Base-by-base conservation (phyloP, 2,113 vertebrate genomes). In the Acinonyx jubatus region DNA sequence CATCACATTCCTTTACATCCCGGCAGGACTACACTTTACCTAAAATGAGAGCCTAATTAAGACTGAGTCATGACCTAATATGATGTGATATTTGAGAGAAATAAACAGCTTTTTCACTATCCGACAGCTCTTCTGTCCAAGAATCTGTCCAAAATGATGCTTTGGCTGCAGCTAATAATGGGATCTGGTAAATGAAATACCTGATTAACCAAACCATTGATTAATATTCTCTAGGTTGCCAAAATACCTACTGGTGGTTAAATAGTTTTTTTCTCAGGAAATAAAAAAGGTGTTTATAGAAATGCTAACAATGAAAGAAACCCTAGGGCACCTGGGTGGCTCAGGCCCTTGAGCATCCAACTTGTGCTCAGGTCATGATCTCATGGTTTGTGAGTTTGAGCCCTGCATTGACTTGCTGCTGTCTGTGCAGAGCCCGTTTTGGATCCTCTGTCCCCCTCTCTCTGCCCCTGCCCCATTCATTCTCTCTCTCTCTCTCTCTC, bases 51-150 rank as follows among this genome's bases (percentile, higher is more conserved):
- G 38, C 21, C 89, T 85, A 82, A 89, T 57, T 36, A 92, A 95
- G 69, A 73, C 33, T 16, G 79, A 71, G n/a, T n/a, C 68, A 27
- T 68, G 41, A 74, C 61, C 63, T 74, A 66, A 79, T 50, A 45
- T 6, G 45, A 96, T 91, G 41, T 69, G 57, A 96, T 83, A 57
- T 41, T 29, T 33, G 69, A 21, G 9, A 89, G 57, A 93, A 96
- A 94, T 50, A 79, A 80, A 68, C 81, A 71, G 25, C 84, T 57
- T 96, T 73, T 80, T 87, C 27, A 69, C 82, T 38, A 96, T 50
- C 19, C 36, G 33, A 73, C 63, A 90, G 38, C 27, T 86, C 50
- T 96, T 87, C 78, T 74, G 13, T 88, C 73, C 61, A 78, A 87
- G 41, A 94, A 90, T 87, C 80, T 96, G 80, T 96, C 63, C 61